These are phyloP conservation scores for human (Homo sapiens) DNA, from an alignment of 2,113 vertebrate species.

Conservation along the genomic window DNA sequence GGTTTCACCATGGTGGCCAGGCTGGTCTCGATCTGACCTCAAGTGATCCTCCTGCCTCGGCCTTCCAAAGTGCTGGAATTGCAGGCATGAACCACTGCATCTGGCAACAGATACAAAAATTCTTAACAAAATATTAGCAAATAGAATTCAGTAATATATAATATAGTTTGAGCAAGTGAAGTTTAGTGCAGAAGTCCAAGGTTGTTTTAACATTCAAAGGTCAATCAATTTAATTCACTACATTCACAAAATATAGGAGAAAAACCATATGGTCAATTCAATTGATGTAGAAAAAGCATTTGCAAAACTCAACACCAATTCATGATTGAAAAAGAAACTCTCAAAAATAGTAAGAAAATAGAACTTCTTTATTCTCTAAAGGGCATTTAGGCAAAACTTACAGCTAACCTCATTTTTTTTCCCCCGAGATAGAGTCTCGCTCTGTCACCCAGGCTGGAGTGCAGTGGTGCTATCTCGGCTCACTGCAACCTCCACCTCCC, in stretches of 20 bases:
- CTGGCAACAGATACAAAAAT: too few species aligned
- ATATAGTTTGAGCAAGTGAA: background rate
- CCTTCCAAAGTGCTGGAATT: too few species aligned
- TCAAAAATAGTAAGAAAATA: conserved; percentile 11
- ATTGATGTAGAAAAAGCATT: conserved; percentile 11
- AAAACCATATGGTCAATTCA: background rate
- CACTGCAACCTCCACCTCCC: too few species aligned
- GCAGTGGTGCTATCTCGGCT: too few species aligned
- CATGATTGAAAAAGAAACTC: background rate
- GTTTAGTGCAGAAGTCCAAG: background rate
- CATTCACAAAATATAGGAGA: background rate
- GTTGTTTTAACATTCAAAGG: background rate
- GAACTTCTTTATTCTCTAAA: background rate
- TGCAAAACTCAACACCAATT: background rate
- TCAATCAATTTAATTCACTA: conserved; percentile 10
- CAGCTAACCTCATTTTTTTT: background rate
- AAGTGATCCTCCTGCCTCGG: too few species aligned
- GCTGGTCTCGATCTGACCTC: too few species aligned
- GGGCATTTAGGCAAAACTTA: background rate
- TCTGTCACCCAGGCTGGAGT: too few species aligned
- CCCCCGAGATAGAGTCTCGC: too few species aligned
- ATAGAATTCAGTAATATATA: conserved; percentile 7
- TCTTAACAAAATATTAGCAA: background rate
- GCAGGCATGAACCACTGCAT: too few species aligned
- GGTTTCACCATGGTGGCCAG: too few species aligned